phyloP scores from a whole-genome alignment of 2,113 vertebrate genomes.

The Paradoxurus hermaphroditus region DNA sequence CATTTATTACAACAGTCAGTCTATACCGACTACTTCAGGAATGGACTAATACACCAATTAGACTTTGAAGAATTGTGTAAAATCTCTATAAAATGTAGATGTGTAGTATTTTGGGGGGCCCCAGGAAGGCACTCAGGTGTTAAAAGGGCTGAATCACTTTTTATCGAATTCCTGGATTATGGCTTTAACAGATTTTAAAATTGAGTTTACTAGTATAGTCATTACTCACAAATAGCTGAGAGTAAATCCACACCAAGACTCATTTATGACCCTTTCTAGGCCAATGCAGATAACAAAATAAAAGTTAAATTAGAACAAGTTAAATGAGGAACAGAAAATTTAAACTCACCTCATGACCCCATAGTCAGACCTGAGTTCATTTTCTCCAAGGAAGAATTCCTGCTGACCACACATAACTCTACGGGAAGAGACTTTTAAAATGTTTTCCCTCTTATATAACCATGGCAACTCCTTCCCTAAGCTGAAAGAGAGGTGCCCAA shows the following conservation, averaged over 20 bases:
- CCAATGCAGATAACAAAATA: neutral
- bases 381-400: conserved; percentile 31
- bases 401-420: neutral
- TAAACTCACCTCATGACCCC: neutral
- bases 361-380: neutral
- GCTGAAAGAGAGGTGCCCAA: neutral
- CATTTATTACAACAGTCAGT: neutral
- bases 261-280: neutral
- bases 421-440: neutral
- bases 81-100: neutral
- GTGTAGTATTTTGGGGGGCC: neutral
- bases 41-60: neutral
- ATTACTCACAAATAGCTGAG: neutral
- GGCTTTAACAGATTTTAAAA: neutral
- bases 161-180: neutral
- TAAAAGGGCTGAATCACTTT: neutral
- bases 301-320: conserved; percentile 2
- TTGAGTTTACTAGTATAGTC: neutral
- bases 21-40: neutral
- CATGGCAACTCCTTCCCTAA: neutral
- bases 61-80: neutral
- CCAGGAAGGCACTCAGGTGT: neutral
- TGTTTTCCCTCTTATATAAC: neutral
- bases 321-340: neutral
- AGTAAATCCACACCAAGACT: neutral